Evolutionary conservation across 2,797 vertebrate genomes (phyloP).

Genomic region (Dermochelys coriacea): DNA sequence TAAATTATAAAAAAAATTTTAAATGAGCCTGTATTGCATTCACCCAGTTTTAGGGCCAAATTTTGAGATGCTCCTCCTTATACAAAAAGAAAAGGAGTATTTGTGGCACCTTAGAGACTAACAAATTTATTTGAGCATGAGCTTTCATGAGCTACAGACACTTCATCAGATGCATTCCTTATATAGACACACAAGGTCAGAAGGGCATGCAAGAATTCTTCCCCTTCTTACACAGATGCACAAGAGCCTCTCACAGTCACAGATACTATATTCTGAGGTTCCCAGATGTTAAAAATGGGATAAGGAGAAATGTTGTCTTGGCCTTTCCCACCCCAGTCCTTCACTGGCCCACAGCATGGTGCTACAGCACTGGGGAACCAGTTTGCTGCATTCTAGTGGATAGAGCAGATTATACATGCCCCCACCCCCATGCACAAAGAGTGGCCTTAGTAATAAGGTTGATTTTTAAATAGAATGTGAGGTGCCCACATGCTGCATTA

Average conservation of each 20-base stretch:
- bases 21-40: no score
- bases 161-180: no score
- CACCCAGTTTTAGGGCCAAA: background rate
- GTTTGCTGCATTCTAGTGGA: background rate
- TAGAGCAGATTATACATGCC: background rate
- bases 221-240: background rate
- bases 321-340: background rate
- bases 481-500: background rate
- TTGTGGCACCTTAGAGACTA: no score
- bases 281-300: no score
- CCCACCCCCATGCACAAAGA: background rate
- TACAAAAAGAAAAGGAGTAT: no score
- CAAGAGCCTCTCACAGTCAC: background rate
- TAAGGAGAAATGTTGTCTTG: no score
- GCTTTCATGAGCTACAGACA: no score
- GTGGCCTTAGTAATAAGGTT: background rate
- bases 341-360: no score
- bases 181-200: background rate
- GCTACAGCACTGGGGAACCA: background rate
- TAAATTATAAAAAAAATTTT: no score
- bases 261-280: background rate
- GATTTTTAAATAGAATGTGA: background rate
- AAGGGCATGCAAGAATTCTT: background rate
- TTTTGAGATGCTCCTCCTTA: background rate
- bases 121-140: no score